These are phyloP conservation scores for Temnopleurus reevesii DNA, from an alignment of 53 echinoderm and acorn worm species.

Conservation along the genomic window DNA sequence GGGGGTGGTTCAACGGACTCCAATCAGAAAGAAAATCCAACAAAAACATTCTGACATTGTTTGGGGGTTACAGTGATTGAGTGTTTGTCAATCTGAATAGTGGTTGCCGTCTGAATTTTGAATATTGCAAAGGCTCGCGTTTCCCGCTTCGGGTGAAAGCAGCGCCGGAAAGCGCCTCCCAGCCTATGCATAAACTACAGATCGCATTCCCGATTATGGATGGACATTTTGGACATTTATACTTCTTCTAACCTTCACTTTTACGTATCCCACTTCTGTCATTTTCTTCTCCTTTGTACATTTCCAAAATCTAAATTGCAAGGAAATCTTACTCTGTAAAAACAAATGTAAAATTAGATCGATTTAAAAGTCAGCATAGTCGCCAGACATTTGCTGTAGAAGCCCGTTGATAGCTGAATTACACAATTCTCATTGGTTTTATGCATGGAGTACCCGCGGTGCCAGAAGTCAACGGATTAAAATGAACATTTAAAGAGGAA, in stretches of 20 bases:
- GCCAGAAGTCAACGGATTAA: too few species aligned
- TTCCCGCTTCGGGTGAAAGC: neutral
- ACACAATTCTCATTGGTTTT: too few species aligned
- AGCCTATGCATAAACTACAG: slow-evolving; percentile 30
- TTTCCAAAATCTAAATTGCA: too few species aligned
- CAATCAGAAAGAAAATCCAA: slow-evolving; percentile 9
- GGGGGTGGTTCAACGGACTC: too few species aligned
- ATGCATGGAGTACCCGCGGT: too few species aligned
- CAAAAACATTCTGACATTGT: slow-evolving; percentile 15
- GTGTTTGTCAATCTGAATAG: neutral
- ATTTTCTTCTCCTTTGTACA: neutral
- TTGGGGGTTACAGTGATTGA: neutral
- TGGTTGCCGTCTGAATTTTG: neutral
- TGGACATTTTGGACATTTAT: slow-evolving; percentile 20
- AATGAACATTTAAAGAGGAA: too few species aligned
- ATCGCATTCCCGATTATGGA: slow-evolving; percentile 27
- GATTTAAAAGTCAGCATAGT: too few species aligned
- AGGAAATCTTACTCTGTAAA: too few species aligned
- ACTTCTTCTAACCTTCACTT: neutral
- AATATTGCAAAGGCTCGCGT: neutral
- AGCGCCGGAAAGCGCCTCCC: neutral
- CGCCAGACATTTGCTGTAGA: too few species aligned
- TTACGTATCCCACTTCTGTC: too few species aligned
- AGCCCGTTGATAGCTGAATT: too few species aligned
- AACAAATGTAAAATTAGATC: too few species aligned